Percentiles rank a stretch among this genome's conserved stretches.
These are phyloP conservation scores for Pseudanteris insignis DNA, from an alignment of 2,888 invertebrate genomes.

Conservation along the genomic window DNA sequence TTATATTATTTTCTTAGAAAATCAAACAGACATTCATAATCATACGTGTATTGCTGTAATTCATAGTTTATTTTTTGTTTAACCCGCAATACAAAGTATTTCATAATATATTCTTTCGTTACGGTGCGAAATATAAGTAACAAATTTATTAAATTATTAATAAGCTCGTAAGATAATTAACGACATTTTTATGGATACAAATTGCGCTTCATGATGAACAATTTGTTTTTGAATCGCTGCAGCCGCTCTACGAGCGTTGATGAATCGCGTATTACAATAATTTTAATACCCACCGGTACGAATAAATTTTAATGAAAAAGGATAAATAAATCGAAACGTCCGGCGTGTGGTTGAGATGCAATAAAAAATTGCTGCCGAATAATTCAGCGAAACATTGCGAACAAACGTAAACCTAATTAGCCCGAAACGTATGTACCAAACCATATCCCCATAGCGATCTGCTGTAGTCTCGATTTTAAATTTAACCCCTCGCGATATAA, in stretches of 20 bases:
- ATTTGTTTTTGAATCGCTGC: neutral
- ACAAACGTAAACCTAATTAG: constrained; percentile 3
- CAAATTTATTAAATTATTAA: constrained; percentile 5
- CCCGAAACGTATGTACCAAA: neutral
- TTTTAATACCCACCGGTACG: too few species aligned
- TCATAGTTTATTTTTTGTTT: too few species aligned
- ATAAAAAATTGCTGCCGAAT: neutral
- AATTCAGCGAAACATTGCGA: neutral
- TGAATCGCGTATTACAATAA: too few species aligned
- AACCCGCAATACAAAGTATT: too few species aligned
- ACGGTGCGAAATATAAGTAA: too few species aligned
- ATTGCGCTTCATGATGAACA: neutral
- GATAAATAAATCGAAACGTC: neutral
- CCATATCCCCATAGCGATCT: constrained; percentile 3
- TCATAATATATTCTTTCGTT: constrained; percentile 1
- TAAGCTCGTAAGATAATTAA: constrained; percentile 7
- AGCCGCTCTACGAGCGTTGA: neutral
- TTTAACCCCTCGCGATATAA: constrained; percentile 13
- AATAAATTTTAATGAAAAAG: neutral
- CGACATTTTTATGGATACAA: constrained; percentile 2
- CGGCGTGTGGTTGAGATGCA: too few species aligned
- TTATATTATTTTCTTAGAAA: too few species aligned
- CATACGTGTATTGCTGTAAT: too few species aligned
- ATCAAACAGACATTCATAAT: too few species aligned
- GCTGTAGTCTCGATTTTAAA: constrained; percentile 17